Evolutionary conservation across 1,140 invertebrate genomes (phyloP), one percentile per base, ranked within the genome.

Genomic region (Penaeus japonicus): DNA sequence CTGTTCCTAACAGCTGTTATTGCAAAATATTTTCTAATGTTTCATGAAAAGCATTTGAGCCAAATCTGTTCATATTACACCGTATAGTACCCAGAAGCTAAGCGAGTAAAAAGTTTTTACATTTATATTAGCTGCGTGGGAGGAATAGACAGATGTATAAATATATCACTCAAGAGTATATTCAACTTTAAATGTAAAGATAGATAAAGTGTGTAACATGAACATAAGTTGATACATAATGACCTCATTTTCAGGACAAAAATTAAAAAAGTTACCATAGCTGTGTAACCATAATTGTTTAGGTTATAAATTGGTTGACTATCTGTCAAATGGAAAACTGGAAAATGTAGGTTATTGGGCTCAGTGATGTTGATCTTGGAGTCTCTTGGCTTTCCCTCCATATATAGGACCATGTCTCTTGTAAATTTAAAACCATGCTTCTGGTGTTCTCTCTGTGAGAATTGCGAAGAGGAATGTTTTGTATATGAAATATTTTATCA

Each of bases 401-500:
- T 79, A 79, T 79, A 79, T 53, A 79, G 39, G 77, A 79, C 75
- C 75, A 39, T 77, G 75, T 77, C 75, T 24, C 75, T 77, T 77
- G 47, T 39, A 77, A 24, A 53, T 53, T 53, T 79, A 53, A 79
- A 79, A 47, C 10, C 22, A n/a, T 18, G 77, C 77, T 79, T 79
- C 27, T 79, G 47, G 35, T 39, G 47, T 77, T 77, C 75, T 77
- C 75, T 17, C 30, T 35, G 24, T 53, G 77, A 79, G 77, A 53
- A 53, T 53, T 79, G 77, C 77, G n/a, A 24, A 79, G 77, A 53
- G 77, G 77, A 54, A 27, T 79, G 77, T 79, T 54, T 79, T 53
- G 24, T 79, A 79, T 79, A 79, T 79, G 22, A 79, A 53, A 53
- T 79, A 79, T 79, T 79, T 79, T 53, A 79, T 79, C 54, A 79